Base-by-base conservation (phyloP, 2,113 vertebrate genomes). In the Nibea coibor region DNA sequence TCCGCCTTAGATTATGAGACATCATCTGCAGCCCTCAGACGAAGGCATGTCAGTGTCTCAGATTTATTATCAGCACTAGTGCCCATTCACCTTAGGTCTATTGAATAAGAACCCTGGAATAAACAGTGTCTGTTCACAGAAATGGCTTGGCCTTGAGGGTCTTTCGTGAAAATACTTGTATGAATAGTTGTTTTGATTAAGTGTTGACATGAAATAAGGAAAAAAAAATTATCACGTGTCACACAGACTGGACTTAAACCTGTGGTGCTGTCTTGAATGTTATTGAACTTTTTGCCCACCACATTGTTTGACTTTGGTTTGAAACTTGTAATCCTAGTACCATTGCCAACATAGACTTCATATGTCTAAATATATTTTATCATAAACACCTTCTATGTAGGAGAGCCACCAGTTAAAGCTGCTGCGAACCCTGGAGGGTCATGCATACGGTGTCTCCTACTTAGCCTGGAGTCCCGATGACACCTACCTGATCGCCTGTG, bases 381-480 rank as follows among this genome's bases (percentile, higher is more conserved):
- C 26, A 20, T 69, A 43, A 58, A 68, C 22, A n/a, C 43, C 20
- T 19, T 54, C 59, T 70, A 4, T 81, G 54, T 84, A 99, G 98
- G 97, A 99, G 84, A 97, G 96, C 83, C 98, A 99, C 89, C 97
- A 99, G 92, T 93, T 99, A 83, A 99, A 98, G 94, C 92, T 99
- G 83, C 95, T 98, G 72, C 96, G 97, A 90, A 99, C 97, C 0
- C 95, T 99, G 92, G 98, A 99, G 93, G 98, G 98, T 54, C 98
- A 99, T 4, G 97, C 98, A 0, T 99, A 99, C 0, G 98, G 98
- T 5, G 98, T 99, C 72, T 99, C 98, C 48, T 99, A 99, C 39
- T 95, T 99, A 81, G 98, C 98, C 63, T 99, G 98, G 98, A 99
- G 98, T 93, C 98, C 98, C 0, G 98, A 99, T 64, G 97, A 99